Percentiles rank a stretch among this genome's conserved stretches.
These are phyloP conservation scores for Platyrinchus mystaceus DNA, from an alignment of 2,797 vertebrate species.

Conservation along the genomic window DNA sequence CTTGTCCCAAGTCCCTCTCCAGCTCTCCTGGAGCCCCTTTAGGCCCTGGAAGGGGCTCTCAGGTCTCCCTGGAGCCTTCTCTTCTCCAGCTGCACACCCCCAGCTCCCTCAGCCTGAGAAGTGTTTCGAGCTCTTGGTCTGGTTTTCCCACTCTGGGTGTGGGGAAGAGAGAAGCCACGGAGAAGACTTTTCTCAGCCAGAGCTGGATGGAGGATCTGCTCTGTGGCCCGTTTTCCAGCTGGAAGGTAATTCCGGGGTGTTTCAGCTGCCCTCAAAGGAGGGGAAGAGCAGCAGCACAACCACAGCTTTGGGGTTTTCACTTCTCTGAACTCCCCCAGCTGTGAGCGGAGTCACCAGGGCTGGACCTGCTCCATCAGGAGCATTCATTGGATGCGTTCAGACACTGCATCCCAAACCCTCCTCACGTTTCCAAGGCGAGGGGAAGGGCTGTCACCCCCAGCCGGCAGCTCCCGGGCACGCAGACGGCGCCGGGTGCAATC, in stretches of 20 bases:
- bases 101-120: not conserved
- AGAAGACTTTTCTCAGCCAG: not conserved
- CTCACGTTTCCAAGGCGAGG: not conserved
- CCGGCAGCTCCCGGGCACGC: not conserved
- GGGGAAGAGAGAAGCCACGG: not conserved
- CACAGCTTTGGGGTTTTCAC: rapidly evolving
- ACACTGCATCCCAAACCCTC: not conserved
- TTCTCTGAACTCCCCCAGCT: not conserved
- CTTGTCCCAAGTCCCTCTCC: not conserved
- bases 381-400: not conserved
- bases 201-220: not conserved
- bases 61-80: not conserved
- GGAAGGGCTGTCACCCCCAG: not conserved
- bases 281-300: not conserved
- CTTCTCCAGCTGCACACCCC: not conserved
- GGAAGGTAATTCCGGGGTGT: not conserved
- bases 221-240: not conserved
- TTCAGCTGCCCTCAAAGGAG: not conserved
- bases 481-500: rapidly evolving
- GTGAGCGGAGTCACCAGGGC: not conserved
- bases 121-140: not conserved
- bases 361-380: not conserved
- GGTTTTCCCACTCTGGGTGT: not conserved
- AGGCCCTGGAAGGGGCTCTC: rapidly evolving
- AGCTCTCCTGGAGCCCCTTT: not conserved